Evolutionary conservation across 2,797 vertebrate species (phyloP).

Genomic region (Buceros bicornis): DNA sequence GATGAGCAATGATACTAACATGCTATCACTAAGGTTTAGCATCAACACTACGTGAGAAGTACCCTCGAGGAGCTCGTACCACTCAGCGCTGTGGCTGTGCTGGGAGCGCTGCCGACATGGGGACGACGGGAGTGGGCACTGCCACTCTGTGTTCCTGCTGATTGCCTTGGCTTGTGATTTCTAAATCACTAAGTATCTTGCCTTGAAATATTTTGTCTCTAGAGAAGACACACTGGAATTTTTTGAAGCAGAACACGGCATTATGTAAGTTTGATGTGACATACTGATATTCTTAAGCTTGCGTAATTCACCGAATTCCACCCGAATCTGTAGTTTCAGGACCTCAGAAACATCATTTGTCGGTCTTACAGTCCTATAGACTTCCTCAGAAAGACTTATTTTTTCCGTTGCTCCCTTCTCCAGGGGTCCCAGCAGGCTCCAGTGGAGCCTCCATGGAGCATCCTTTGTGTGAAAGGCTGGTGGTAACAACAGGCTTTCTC

Average conservation of each 20-base stretch:
- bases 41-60: background rate
- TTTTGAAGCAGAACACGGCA: background rate
- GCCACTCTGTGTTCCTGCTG: background rate
- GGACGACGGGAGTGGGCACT: rapidly evolving
- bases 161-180: background rate
- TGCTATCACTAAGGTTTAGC: background rate
- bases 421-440: background rate
- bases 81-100: rapidly evolving
- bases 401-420: background rate
- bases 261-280: background rate
- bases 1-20: background rate
- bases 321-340: background rate
- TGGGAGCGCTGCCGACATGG: rapidly evolving
- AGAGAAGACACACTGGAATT: background rate
- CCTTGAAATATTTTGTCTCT: background rate
- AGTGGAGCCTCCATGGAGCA: background rate
- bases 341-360: background rate
- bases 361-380: background rate
- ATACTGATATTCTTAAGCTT: background rate
- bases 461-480: background rate
- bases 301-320: background rate
- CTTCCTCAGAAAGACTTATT: background rate
- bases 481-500: background rate
- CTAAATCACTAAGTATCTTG: background rate
- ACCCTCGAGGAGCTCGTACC: background rate